These are phyloP conservation scores for Leptonema lineaticorne DNA, from an alignment of 1,140 invertebrate species.

Conservation along the genomic window DNA sequence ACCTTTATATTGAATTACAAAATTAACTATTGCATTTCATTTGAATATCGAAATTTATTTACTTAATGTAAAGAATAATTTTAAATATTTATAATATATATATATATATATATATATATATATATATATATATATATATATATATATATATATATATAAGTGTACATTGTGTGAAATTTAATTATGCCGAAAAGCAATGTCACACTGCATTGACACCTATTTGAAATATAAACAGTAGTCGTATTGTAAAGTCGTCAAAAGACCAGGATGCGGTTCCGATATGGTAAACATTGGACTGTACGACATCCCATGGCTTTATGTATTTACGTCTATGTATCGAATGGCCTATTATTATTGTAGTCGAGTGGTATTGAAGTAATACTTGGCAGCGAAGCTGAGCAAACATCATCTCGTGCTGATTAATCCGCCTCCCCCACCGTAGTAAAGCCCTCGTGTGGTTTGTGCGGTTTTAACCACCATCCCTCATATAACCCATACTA, in stretches of 20 bases:
- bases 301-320: neutral
- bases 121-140: no score
- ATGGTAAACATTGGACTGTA: neutral
- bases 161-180: neutral
- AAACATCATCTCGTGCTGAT: constrained; percentile 21
- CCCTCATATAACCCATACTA: neutral
- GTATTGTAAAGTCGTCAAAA: neutral
- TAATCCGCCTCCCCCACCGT: constrained; percentile 13
- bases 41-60: no score
- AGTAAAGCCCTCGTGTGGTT: neutral
- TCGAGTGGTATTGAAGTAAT: constrained; percentile 23
- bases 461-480: neutral
- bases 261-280: neutral
- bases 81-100: no score
- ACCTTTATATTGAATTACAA: no score
- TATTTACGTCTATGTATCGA: constrained; percentile 11
- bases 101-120: no score
- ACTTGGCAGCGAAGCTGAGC: constrained; percentile 15
- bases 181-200: neutral
- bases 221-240: neutral
- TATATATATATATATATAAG: neutral
- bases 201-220: neutral
- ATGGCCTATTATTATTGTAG: constrained; percentile 22
- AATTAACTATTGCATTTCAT: no score
- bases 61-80: no score